Evolutionary conservation across 2,888 invertebrate species (phyloP).

Genomic region (Heliconius ismenius): DNA sequence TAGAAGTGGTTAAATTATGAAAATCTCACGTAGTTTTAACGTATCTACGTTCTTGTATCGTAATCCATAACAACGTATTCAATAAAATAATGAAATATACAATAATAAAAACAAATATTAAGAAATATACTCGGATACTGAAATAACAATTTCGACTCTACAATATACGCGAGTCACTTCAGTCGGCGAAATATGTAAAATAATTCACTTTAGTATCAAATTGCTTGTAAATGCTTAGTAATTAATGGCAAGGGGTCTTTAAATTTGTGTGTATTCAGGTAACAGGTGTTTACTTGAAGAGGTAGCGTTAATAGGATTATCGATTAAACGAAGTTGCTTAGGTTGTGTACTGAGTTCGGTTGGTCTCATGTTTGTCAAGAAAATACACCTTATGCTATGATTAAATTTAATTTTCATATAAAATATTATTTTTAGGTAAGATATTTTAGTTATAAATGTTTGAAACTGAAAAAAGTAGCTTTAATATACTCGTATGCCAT

Average conservation of each 20-base stretch:
- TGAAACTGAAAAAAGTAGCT: no score
- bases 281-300: constrained; percentile 25
- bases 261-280: constrained; percentile 20
- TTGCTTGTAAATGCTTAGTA: constrained; percentile 24
- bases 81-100: no score
- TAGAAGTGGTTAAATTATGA: no score
- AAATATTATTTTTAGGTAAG: background rate
- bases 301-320: constrained; percentile 29
- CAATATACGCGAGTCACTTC: background rate
- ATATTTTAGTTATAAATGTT: background rate
- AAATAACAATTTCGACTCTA: background rate
- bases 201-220: constrained; percentile 8
- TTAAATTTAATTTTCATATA: background rate
- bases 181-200: background rate
- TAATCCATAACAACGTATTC: no score
- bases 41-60: no score
- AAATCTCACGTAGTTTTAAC: no score
- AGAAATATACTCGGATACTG: background rate
- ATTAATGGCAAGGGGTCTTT: constrained; percentile 15
- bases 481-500: no score
- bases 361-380: background rate
- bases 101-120: no score
- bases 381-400: background rate
- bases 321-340: constrained; percentile 18
- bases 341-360: background rate